Evolutionary conservation across 2,888 invertebrate genomes (phyloP).

Genomic region (Boloria euphrosyne): DNA sequence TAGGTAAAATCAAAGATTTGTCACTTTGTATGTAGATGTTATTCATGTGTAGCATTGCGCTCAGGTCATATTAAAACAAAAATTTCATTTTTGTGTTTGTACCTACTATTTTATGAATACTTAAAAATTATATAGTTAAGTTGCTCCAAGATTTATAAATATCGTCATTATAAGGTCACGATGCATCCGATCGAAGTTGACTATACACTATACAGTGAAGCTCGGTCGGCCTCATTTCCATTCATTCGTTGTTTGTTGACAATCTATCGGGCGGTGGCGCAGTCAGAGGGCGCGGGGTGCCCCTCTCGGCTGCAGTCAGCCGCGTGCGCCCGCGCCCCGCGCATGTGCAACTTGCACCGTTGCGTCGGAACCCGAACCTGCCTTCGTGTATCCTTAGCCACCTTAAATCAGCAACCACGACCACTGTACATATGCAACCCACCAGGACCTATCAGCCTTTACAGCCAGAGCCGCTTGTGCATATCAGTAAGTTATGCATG

Average conservation of each 20-base stretch:
- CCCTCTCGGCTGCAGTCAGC: conserved; percentile 58
- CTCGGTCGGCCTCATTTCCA: conserved; percentile 66
- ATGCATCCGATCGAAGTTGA: conserved; percentile 47
- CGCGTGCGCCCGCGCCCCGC: conserved; percentile 63
- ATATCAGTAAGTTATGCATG: conserved; percentile 76
- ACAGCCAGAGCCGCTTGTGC: conserved; percentile 49
- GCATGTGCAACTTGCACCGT: conserved; percentile 55
- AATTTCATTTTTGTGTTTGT: background rate
- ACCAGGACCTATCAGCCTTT: background rate
- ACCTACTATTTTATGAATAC: background rate
- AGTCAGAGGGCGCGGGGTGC: conserved; percentile 61
- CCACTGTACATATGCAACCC: conserved; percentile 8
- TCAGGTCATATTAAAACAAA: too few relatives aligned
- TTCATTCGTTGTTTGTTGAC: conserved; percentile 74
- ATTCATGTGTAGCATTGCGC: too few relatives aligned
- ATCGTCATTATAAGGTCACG: conserved; percentile 42
- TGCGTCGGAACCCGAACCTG: conserved; percentile 24
- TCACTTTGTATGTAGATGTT: too few relatives aligned
- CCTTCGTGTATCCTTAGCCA: conserved; percentile 25
- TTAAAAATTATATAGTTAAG: conserved; percentile 1
- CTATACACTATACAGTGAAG: conserved; percentile 46
- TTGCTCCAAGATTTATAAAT: conserved; percentile 22
- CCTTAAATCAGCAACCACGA: conserved; percentile 6
- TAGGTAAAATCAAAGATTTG: too few relatives aligned
- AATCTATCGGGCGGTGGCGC: conserved; percentile 61